Evolutionary conservation across 2,113 vertebrate genomes (phyloP).

Genomic region (Crypturellus undulatus): DNA sequence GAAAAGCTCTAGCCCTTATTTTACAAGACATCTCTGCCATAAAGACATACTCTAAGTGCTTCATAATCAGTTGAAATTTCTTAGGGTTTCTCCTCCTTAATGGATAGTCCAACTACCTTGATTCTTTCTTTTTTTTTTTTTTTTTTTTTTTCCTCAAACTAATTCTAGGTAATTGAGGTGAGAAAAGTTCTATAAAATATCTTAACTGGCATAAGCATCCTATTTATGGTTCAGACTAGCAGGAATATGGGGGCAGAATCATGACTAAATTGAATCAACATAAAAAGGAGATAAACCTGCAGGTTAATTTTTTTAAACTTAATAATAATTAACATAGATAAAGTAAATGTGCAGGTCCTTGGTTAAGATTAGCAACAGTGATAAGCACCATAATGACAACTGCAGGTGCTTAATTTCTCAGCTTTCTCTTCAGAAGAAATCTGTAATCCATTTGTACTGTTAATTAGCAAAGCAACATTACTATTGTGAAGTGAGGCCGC

Average conservation of each 20-base stretch:
- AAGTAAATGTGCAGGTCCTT: conserved; percentile 31
- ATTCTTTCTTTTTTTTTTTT: background rate
- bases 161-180: background rate
- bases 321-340: conserved; percentile 9
- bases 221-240: background rate
- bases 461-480: conserved; percentile 51
- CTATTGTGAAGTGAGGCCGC: conserved; percentile 2
- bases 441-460: conserved; percentile 10
- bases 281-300: background rate
- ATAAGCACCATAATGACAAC: conserved; percentile 13
- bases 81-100: background rate
- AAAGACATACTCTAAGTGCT: background rate
- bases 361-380: background rate
- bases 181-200: background rate
- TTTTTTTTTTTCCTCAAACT: background rate
- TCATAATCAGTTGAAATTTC: background rate
- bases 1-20: background rate
- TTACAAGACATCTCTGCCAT: background rate
- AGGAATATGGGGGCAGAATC: background rate
- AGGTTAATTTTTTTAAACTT: background rate
- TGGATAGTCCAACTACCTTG: background rate
- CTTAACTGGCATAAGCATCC: background rate
- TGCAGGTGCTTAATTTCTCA: background rate
- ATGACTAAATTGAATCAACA: background rate
- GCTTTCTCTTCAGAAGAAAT: conserved; percentile 19